A percentile compares a stretch with the other conserved stretches of the same genome.
Conservation (phyloP, 2,797 vertebrate species). For the Leuciscus waleckii region DNA sequence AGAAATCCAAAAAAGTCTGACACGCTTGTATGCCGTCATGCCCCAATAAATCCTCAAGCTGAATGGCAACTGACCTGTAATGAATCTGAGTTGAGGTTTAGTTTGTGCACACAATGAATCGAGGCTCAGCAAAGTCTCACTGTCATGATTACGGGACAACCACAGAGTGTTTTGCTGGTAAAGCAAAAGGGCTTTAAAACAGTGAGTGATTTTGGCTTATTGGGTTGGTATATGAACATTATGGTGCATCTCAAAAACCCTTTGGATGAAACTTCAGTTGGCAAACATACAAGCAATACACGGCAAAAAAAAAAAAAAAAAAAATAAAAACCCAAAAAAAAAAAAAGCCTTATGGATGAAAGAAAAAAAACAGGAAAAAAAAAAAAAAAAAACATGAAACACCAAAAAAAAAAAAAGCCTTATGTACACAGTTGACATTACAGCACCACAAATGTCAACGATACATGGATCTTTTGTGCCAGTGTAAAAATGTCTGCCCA, state of each 20-base stretch:
- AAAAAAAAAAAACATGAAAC: constrained; percentile 32
- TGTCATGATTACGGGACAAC: background rate
- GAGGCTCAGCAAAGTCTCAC: constrained; percentile 28
- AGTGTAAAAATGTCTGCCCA: constrained; percentile 55
- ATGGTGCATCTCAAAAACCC: constrained; percentile 27
- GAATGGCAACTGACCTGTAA: constrained; percentile 2
- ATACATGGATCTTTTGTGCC: constrained; percentile 62
- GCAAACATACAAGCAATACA: constrained; percentile 44
- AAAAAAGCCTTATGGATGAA: constrained; percentile 51
- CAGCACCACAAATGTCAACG: constrained; percentile 64
- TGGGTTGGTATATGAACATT: constrained; percentile 32
- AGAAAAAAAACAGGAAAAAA: too few species aligned
- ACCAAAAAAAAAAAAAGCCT: constrained; percentile 28
- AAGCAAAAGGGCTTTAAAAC: constrained; percentile 4
- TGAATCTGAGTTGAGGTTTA: background rate
- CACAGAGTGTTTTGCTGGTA: constrained; percentile 33
- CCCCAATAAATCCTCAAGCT: background rate
- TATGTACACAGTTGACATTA: constrained; percentile 67
- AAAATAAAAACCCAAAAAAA: constrained; percentile 20
- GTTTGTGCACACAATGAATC: constrained; percentile 33
- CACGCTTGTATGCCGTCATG: background rate
- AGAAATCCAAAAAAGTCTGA: background rate
- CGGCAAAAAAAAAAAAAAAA: constrained; percentile 42
- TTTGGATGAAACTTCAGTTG: constrained; percentile 23
- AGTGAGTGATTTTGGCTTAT: constrained; percentile 22